Base-by-base conservation (phyloP, 2,888 invertebrate genomes). In the Lordiphosa andalusiaca region DNA sequence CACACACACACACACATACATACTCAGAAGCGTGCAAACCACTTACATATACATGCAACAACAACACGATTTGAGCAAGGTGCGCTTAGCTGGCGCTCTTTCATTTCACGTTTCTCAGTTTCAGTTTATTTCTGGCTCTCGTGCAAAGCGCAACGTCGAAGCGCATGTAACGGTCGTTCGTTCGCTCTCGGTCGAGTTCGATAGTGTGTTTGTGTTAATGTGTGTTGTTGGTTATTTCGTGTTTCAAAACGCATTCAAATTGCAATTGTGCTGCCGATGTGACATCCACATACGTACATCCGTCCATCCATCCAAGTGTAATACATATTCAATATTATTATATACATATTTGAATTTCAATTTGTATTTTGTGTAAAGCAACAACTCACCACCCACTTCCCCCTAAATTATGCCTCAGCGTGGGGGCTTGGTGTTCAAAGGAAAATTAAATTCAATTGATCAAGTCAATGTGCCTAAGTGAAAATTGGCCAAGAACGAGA, bases 41-140 rank as follows among this genome's bases (percentile, higher is more conserved):
- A 9, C 19, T 10, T 25, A 19, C 48, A 44, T 33, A 50, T 35
- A 33, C 46, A 54, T 56, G 49, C 54, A 65, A 64, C 71, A 68
- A 73, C 58, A 77, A 73, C 71, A 82, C 77, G 69, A 74, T 68
- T 44, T 80, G 73, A 72, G 74, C 68, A 73, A 87, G 86, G 82
- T 84, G 73, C 85, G 86, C 83, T 86, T 78, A 84, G 73, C 71
- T 69, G 60, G 60, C 52, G 54, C 69, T 67, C 68, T 67, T 62
- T 47, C 67, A 41, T 35, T 49, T 62, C 54, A 60, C 7, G 25
- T 77, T 65, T 55, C 71, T 46, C 77, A 58, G 76, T 67, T 73
- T 86, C 83, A 87, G 86, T 87, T 86, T 81, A 78, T 84, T 73
- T 83, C 86, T 84, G 78, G 64, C 87, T 86, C 84, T 87, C 86